Evolutionary conservation across 2,113 vertebrate species (phyloP).

Genomic region (Scatophagus argus): DNA sequence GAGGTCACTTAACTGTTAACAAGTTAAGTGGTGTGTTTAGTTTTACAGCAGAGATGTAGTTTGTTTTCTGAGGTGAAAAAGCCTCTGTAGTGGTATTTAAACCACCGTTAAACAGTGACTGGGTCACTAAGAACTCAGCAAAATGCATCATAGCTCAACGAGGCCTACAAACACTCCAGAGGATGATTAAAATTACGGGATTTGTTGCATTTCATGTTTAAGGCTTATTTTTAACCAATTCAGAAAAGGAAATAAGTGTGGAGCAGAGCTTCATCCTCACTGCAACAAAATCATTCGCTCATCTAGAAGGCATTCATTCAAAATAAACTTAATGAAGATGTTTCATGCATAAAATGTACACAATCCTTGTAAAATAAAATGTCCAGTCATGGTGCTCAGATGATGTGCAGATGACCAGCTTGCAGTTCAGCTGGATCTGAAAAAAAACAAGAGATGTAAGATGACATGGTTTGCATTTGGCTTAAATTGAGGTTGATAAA

Average conservation of each 20-base stretch:
- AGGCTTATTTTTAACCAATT: neutral
- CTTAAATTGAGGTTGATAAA: neutral
- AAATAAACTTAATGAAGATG: neutral
- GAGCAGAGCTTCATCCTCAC: neutral
- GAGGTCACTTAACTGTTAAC: neutral
- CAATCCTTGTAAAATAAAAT: neutral
- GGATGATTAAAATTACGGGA: neutral
- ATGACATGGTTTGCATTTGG: neutral
- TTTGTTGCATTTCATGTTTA: neutral
- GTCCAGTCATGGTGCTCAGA: neutral
- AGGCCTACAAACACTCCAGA: neutral
- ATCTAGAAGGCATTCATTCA: neutral
- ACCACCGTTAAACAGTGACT: too few relatives aligned
- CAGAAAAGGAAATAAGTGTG: too few relatives aligned
- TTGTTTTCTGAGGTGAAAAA: neutral
- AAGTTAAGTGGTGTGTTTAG: neutral
- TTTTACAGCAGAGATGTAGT: neutral
- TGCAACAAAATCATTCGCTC: neutral
- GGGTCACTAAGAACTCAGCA: neutral
- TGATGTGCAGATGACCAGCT: neutral
- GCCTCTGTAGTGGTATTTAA: too few relatives aligned
- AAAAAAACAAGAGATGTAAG: neutral
- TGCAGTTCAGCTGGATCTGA: neutral
- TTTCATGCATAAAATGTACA: too few relatives aligned
- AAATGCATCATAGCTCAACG: too few relatives aligned